phyloP scores from a whole-genome alignment of 2,797 vertebrate species.

The Myotis myotis region DNA sequence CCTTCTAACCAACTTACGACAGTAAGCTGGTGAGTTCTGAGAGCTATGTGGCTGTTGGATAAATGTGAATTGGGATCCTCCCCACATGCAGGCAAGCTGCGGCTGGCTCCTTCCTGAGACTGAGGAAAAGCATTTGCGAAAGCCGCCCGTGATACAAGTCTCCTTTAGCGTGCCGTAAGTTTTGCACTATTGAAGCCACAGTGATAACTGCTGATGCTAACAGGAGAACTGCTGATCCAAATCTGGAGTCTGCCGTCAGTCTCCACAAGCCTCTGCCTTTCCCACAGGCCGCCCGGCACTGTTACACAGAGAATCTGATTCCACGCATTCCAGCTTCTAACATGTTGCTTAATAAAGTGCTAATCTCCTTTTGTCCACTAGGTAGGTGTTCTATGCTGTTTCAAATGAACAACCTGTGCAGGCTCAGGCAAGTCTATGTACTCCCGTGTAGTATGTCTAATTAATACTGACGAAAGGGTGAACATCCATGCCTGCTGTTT shows the following conservation, averaged over 20 bases:
- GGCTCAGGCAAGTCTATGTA: not conserved
- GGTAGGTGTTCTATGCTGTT: not conserved
- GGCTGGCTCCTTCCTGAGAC: not conserved
- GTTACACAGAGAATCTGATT: not conserved
- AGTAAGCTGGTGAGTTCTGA: not conserved
- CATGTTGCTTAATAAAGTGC: not conserved
- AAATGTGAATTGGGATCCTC: not conserved
- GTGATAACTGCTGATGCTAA: not conserved
- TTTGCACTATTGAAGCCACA: no score
- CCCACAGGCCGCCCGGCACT: not conserved
- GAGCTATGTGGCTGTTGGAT: no score
- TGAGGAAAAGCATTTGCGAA: not conserved
- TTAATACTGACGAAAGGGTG: not conserved
- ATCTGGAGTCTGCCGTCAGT: not conserved
- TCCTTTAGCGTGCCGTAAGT: not conserved
- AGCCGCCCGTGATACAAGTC: not conserved
- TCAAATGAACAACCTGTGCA: not conserved
- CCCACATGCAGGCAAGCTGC: accelerated
- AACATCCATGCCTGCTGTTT: not conserved
- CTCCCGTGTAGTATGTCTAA: not conserved
- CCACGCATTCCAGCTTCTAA: not conserved
- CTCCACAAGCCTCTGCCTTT: not conserved
- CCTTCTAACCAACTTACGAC: not conserved
- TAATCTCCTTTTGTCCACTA: not conserved
- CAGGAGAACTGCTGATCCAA: not conserved